Conservation (phyloP, 2,888 invertebrate genomes). For the Tromatobia lineatoria region DNA sequence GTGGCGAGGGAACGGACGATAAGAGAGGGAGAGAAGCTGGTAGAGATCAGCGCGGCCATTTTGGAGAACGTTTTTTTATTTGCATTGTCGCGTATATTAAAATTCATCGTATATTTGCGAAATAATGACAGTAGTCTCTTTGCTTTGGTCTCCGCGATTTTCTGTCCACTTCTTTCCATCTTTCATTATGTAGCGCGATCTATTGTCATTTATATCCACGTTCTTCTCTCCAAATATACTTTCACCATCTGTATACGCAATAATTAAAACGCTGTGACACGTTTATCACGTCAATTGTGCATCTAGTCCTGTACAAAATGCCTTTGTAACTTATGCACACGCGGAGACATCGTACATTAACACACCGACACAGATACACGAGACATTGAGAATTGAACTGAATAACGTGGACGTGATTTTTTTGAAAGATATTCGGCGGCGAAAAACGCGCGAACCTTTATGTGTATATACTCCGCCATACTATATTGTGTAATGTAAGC, state of each 20-base stretch:
- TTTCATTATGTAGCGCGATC: slow-evolving; percentile 11
- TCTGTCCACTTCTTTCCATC: background rate
- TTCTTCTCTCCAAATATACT: slow-evolving; percentile 35
- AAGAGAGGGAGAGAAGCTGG: slow-evolving; percentile 34
- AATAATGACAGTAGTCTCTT: background rate
- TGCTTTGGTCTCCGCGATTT: background rate
- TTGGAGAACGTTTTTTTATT: slow-evolving; percentile 78
- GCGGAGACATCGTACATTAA: slow-evolving; percentile 23
- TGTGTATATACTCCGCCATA: slow-evolving; percentile 14
- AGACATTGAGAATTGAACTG: background rate
- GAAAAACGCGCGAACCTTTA: background rate
- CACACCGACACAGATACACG: slow-evolving; percentile 36
- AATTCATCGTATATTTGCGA: slow-evolving; percentile 49
- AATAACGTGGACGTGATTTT: slow-evolving; percentile 12
- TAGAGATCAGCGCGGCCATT: slow-evolving; percentile 77
- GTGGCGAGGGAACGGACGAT: slow-evolving; percentile 22
- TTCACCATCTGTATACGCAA: slow-evolving; percentile 49
- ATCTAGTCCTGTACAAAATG: slow-evolving; percentile 82
- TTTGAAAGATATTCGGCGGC: background rate
- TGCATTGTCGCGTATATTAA: slow-evolving; percentile 75
- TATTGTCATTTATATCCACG: slow-evolving; percentile 24
- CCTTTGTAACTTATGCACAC: slow-evolving; percentile 73
- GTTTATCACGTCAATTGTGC: slow-evolving; percentile 77
- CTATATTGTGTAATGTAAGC: slow-evolving; percentile 12
- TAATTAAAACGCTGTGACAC: slow-evolving; percentile 42